phyloP scores from a whole-genome alignment of 2,888 invertebrate species.

The Agelastica alni region DNA sequence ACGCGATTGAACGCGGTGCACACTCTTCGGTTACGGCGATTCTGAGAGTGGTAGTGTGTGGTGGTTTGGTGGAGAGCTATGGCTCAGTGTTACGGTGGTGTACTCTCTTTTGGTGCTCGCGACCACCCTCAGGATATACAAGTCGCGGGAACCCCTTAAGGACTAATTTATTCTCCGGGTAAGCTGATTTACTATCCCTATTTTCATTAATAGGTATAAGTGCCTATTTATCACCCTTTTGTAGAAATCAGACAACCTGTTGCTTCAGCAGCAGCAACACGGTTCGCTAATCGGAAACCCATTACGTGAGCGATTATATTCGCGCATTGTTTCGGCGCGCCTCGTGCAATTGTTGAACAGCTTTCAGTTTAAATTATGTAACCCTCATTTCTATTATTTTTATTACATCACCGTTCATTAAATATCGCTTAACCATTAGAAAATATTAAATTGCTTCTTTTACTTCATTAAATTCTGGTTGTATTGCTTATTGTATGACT shows the following conservation, averaged over 20 bases:
- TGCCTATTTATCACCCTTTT: slow-evolving; percentile 7
- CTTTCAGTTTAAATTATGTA: slow-evolving; percentile 45
- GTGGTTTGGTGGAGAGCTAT: slow-evolving; percentile 50
- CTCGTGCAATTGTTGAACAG: slow-evolving; percentile 45
- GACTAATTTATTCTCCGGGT: slow-evolving; percentile 49
- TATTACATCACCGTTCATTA: slow-evolving; percentile 36
- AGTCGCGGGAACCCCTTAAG: slow-evolving; percentile 52
- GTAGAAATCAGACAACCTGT: slow-evolving; percentile 39
- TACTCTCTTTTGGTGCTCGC: slow-evolving; percentile 49
- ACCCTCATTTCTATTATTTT: slow-evolving; percentile 45
- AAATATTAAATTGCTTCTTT: slow-evolving; percentile 14
- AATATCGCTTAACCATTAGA: slow-evolving; percentile 30
- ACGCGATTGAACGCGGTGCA: slow-evolving; percentile 31
- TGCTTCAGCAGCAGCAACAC: no score
- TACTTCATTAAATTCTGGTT: slow-evolving; percentile 3
- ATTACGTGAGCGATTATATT: slow-evolving; percentile 28
- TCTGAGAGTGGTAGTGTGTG: slow-evolving; percentile 47
- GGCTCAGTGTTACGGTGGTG: slow-evolving; percentile 51
- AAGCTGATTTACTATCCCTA: slow-evolving; percentile 37
- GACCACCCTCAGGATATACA: slow-evolving; percentile 48
- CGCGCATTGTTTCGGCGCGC: slow-evolving; percentile 48
- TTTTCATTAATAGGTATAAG: no score
- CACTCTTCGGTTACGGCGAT: slow-evolving; percentile 32
- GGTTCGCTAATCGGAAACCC: slow-evolving; percentile 24
- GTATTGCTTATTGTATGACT: no score